These are phyloP conservation scores for Campylorhamphus procurvoides DNA, from an alignment of 2,113 vertebrate genomes.

Conservation along the genomic window DNA sequence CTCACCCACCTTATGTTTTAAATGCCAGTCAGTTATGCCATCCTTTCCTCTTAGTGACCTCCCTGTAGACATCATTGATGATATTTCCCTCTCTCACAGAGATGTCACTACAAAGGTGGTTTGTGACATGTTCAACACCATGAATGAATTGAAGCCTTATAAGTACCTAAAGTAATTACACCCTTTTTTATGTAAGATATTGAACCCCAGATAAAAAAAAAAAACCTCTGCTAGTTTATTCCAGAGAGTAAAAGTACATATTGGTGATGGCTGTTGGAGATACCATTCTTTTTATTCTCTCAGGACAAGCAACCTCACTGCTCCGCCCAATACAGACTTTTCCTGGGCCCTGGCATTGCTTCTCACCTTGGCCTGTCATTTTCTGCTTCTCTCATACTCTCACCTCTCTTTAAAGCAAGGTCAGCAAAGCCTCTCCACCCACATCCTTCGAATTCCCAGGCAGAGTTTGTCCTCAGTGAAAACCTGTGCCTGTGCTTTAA, in stretches of 20 bases:
- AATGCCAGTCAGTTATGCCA: background rate
- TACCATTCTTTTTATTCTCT: background rate
- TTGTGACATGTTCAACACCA: accelerated
- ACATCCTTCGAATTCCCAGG: background rate
- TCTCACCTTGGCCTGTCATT: background rate
- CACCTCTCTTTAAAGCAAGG: background rate
- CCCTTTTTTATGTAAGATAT: background rate
- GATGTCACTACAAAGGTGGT: background rate
- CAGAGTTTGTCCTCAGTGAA: background rate
- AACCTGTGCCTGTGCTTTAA: background rate
- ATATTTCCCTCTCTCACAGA: background rate
- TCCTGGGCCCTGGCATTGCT: background rate
- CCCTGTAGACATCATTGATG: background rate
- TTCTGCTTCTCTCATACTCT: background rate
- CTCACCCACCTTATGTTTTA: background rate
- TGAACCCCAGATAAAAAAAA: background rate
- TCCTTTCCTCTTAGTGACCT: background rate
- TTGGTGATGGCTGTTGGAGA: background rate
- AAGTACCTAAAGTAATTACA: background rate
- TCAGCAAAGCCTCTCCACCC: background rate
- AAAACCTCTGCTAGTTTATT: background rate
- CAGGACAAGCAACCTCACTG: background rate
- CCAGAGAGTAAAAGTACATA: background rate
- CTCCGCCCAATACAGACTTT: background rate
- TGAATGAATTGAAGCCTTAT: background rate